Base-by-base conservation (phyloP, 2,888 invertebrate genomes). In the Cartodere bifasciata region DNA sequence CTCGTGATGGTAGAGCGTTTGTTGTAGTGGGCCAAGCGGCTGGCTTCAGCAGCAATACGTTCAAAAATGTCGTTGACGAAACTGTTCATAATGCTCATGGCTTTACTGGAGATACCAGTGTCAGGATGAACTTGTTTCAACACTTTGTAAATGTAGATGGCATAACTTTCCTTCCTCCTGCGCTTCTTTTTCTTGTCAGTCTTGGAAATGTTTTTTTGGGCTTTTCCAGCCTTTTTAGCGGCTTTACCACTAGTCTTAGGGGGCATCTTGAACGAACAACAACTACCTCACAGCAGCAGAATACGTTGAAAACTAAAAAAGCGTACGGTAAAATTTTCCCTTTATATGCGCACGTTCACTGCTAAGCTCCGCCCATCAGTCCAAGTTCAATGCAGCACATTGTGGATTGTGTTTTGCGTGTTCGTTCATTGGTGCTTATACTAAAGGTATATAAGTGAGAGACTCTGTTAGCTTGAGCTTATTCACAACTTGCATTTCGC, bases 1-100 rank as follows among this genome's bases (percentile, higher is more conserved):
- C 72, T 73, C 1, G 71, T 69, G 48, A 84, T 64, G 0, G 80
- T 82, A 0, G 66, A 70, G 24, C 69, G 64, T 51, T 75, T 75
- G 39, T 67, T 67, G 49, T 74, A 72, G 6, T 68, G 67, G 1
- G 72, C 72, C 34, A 82, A 49, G 28, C 70, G 67, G 0, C 72
- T 69, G 0, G 78, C 70, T 48, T 81, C 76, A 0, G 64, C 58
- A 0, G 78, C 78, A 24, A 83, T 73, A 24, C 72, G 68, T 50
- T 83, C 79, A 46, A 84, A 64, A 46, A 79, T 72, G 43, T 84
- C 81, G 42, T 73, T 75, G 1, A 83, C 74, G 38, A 82, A 82
- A 45, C 71, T 72, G 55, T 80, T 77, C 76, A 82, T 77, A 40
- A 81, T 77, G 43, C 65, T 55, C 73, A 79, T 80, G 1, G 77